phyloP scores from a whole-genome alignment of 1,140 invertebrate species.

The Rhagoletis zephyria region DNA sequence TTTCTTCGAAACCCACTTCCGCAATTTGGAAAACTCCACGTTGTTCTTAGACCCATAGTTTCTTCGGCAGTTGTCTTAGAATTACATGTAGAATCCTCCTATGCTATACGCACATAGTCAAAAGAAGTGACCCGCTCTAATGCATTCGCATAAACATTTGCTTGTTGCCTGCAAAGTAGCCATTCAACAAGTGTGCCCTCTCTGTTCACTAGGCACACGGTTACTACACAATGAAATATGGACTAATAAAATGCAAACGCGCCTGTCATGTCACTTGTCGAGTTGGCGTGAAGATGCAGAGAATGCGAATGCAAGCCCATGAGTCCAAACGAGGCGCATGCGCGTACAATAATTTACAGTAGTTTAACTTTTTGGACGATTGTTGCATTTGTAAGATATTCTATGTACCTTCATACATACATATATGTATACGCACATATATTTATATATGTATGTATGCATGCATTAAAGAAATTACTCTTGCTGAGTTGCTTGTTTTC shows the following conservation, averaged over 20 bases:
- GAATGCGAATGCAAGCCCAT: not conserved
- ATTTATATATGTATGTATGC: not conserved
- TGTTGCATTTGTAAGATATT: not conserved
- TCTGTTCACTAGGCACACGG: not conserved
- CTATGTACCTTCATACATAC: too few species aligned
- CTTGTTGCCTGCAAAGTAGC: conserved; percentile 17
- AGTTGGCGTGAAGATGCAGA: conserved; percentile 41
- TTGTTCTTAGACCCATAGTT: too few species aligned
- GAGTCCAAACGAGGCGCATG: conserved; percentile 17
- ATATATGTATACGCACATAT: not conserved
- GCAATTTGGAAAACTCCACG: too few species aligned
- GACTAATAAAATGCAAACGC: conserved; percentile 58
- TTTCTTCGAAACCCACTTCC: too few species aligned
- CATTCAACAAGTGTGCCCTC: conserved; percentile 22
- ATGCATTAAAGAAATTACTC: conserved; percentile 36
- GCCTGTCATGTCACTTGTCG: conserved; percentile 59
- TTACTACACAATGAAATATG: conserved; percentile 46
- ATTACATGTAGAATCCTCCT: too few species aligned
- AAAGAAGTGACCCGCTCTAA: too few species aligned
- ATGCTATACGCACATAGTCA: too few species aligned
- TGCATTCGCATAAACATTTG: not conserved
- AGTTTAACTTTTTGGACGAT: not conserved
- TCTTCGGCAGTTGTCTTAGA: too few species aligned
- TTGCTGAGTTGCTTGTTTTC: not conserved
- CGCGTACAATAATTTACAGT: conserved; percentile 52